phyloP scores from a whole-genome alignment of 2,113 vertebrate genomes.

The Trematocara variabile region DNA sequence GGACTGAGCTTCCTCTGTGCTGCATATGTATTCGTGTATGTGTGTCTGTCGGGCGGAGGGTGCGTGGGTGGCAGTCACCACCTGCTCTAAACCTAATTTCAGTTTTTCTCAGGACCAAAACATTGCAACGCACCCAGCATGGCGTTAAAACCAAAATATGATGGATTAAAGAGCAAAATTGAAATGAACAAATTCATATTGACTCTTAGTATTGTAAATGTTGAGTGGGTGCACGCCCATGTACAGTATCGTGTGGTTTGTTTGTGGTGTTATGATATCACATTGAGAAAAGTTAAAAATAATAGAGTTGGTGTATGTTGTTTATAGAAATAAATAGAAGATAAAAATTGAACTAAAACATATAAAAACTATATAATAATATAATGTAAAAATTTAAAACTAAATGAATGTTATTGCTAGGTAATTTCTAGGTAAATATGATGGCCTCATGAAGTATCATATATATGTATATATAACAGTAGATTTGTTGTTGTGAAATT shows the following conservation, averaged over 20 bases:
- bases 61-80: conserved; percentile 55
- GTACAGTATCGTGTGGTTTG: background rate
- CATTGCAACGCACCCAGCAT: background rate
- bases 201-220: background rate
- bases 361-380: background rate
- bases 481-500: background rate
- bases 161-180: background rate
- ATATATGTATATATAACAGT: background rate
- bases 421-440: background rate
- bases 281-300: background rate
- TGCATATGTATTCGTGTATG: background rate
- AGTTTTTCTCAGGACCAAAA: conserved; percentile 41
- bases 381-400: background rate
- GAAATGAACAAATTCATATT: background rate
- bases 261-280: background rate
- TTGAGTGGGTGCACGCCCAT: background rate
- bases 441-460: background rate
- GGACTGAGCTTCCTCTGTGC: conserved; percentile 46
- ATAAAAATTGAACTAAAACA: background rate
- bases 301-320: background rate
- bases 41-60: conserved; percentile 9
- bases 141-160: background rate
- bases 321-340: background rate
- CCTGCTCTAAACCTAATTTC: conserved; percentile 58
- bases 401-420: background rate